These are phyloP conservation scores for Stercorarius parasiticus DNA, from an alignment of 2,113 vertebrate genomes.

Conservation along the genomic window DNA sequence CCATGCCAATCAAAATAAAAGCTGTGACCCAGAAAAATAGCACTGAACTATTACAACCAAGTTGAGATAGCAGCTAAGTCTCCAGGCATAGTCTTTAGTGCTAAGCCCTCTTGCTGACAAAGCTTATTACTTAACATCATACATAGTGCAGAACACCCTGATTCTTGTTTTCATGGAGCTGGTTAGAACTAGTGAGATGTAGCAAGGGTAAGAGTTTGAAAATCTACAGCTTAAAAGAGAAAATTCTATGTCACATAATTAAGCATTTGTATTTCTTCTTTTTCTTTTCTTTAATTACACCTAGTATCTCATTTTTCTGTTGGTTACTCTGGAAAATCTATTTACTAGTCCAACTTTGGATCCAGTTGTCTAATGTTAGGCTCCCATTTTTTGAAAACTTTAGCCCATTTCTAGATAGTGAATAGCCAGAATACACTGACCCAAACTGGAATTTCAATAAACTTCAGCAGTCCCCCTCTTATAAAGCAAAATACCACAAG, in stretches of 20 bases:
- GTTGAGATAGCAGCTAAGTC: neutral
- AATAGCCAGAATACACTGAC: neutral
- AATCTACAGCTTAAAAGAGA: neutral
- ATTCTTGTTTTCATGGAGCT: neutral
- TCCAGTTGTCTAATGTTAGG: neutral
- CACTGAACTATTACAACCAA: neutral
- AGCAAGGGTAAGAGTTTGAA: neutral
- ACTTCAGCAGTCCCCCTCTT: neutral
- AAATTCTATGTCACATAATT: neutral
- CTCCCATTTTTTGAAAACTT: neutral
- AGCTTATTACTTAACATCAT: neutral
- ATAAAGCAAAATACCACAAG: neutral
- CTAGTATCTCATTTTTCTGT: neutral
- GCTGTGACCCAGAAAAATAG: neutral
- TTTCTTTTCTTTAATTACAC: neutral
- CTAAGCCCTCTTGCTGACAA: neutral
- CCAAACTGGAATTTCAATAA: neutral
- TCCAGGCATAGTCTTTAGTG: neutral
- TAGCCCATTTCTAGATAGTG: neutral
- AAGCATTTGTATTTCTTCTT: neutral
- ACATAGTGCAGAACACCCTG: neutral
- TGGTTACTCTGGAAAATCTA: neutral
- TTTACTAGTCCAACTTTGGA: neutral
- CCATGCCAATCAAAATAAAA: neutral
- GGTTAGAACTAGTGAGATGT: neutral